These are phyloP conservation scores for Epicampocera succincta DNA, from an alignment of 2,888 invertebrate genomes.

Conservation along the genomic window DNA sequence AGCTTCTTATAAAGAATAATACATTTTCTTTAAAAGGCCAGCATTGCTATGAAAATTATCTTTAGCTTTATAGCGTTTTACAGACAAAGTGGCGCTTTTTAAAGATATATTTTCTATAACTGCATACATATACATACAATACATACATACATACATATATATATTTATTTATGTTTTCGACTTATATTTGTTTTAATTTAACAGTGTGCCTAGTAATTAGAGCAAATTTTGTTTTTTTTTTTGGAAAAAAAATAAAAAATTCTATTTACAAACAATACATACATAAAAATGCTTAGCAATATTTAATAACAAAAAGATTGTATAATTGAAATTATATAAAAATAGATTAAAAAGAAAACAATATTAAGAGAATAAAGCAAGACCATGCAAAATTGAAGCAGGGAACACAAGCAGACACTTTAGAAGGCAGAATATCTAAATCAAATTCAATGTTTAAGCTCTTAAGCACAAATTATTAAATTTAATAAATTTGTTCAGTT, in stretches of 20 bases:
- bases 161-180: constrained; percentile 49
- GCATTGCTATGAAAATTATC: constrained; percentile 60
- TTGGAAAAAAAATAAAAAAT: constrained; percentile 46
- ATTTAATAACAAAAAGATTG: constrained; percentile 56
- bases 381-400: constrained; percentile 47
- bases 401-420: constrained; percentile 56
- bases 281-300: constrained; percentile 65
- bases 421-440: constrained; percentile 59
- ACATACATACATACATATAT: constrained; percentile 27
- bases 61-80: constrained; percentile 5
- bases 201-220: constrained; percentile 69
- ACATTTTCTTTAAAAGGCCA: constrained; percentile 62
- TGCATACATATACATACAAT: background rate
- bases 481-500: constrained; percentile 5
- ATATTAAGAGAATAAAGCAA: constrained; percentile 39
- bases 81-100: background rate
- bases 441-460: constrained; percentile 34
- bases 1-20: constrained; percentile 62
- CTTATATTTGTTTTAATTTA: constrained; percentile 59
- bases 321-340: constrained; percentile 68
- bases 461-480: constrained; percentile 56
- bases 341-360: constrained; percentile 16
- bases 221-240: constrained; percentile 60
- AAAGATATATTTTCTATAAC: constrained; percentile 29
- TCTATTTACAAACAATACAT: constrained; percentile 65